Conservation (phyloP, 1,140 invertebrate species). For the Drosophila ohnishii region DNA sequence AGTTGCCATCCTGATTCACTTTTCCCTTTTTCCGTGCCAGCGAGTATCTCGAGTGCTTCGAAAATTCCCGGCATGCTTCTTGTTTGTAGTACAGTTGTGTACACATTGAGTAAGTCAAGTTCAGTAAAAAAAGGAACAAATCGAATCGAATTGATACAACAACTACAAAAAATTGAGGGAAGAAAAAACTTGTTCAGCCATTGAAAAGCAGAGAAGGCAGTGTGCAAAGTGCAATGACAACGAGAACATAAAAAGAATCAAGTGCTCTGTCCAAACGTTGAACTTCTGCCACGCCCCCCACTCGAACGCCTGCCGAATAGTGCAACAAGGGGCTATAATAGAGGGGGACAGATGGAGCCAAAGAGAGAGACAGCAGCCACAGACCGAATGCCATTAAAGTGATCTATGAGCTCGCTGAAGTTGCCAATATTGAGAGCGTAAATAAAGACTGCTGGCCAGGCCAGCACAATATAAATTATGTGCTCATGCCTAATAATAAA, state of each 20-base stretch:
- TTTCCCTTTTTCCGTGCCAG: conserved; percentile 12
- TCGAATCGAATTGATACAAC: conserved; percentile 20
- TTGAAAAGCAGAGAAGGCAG: conserved; percentile 29
- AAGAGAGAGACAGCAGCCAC: conserved; percentile 11
- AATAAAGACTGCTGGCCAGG: conserved; percentile 28
- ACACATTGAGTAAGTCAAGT: conserved; percentile 46
- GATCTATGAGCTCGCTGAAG: conserved; percentile 46
- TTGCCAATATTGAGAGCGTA: conserved; percentile 42
- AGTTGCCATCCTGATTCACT: conserved; percentile 38
- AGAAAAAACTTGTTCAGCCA: conserved; percentile 51
- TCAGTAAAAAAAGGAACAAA: conserved; percentile 31
- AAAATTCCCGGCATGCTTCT: conserved; percentile 44
- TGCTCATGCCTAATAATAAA: conserved; percentile 2
- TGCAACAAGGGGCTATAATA: conserved; percentile 21
- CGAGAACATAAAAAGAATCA: conserved; percentile 48
- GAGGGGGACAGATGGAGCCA: neutral
- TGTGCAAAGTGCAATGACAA: conserved; percentile 49
- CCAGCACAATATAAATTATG: conserved; percentile 35
- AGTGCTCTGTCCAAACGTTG: conserved; percentile 43
- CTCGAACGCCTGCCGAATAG: conserved; percentile 29
- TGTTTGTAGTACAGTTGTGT: conserved; percentile 49
- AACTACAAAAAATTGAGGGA: conserved; percentile 14
- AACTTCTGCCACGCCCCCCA: conserved; percentile 40
- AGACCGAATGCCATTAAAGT: conserved; percentile 43
- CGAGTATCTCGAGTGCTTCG: conserved; percentile 40